These are phyloP conservation scores for Sciurus vulgaris DNA, from an alignment of 2,797 vertebrate genomes.

Conservation along the genomic window DNA sequence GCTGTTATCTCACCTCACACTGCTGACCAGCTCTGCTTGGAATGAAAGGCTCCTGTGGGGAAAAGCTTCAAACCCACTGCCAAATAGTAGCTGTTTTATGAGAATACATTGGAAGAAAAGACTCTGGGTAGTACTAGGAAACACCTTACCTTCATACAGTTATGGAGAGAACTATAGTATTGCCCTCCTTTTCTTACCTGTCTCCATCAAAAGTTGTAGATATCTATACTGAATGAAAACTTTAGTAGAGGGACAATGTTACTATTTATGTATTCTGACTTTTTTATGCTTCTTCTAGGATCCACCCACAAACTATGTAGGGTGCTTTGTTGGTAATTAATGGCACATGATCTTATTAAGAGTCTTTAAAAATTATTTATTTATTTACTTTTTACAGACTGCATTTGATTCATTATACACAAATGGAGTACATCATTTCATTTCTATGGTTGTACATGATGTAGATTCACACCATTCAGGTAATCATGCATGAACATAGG, in stretches of 20 bases:
- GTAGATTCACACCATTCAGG: too few species aligned
- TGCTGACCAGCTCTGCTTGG: constrained; percentile 47
- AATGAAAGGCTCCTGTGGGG: constrained; percentile 59
- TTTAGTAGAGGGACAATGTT: neutral
- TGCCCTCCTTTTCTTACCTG: neutral
- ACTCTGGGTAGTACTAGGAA: neutral
- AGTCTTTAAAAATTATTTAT: neutral
- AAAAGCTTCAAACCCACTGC: constrained; percentile 17
- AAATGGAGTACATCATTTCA: too few species aligned
- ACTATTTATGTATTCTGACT: constrained; percentile 2
- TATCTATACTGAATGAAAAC: neutral
- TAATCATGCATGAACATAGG: too few species aligned
- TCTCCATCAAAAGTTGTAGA: neutral
- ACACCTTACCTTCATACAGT: neutral
- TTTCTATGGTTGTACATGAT: too few species aligned
- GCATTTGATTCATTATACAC: too few species aligned
- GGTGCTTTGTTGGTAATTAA: constrained; percentile 59
- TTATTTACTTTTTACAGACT: too few species aligned
- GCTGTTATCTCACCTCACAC: neutral
- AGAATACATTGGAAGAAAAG: neutral
- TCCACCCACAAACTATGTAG: constrained; percentile 21
- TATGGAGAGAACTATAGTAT: neutral
- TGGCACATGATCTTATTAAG: constrained; percentile 45
- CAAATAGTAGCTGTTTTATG: constrained; percentile 63
- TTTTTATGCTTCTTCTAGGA: constrained; percentile 22